Evolutionary conservation across 2,113 vertebrate species (phyloP).

Genomic region (Cololabis saira): DNA sequence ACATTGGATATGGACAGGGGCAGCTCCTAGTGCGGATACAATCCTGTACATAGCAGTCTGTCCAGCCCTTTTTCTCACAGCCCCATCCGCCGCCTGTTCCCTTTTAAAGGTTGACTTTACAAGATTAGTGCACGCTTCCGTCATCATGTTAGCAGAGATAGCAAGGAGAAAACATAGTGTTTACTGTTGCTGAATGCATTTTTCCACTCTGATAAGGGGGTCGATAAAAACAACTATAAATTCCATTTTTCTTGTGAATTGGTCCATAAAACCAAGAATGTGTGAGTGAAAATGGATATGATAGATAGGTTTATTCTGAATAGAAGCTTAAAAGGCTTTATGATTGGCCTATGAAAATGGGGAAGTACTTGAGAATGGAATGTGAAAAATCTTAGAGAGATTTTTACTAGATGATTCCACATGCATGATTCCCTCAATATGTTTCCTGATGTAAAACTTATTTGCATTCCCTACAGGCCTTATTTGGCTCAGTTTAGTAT

Average conservation of each 20-base stretch:
- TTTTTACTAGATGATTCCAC: slow-evolving; percentile 56
- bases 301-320: slow-evolving; percentile 54
- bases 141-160: slow-evolving; percentile 79
- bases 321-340: slow-evolving; percentile 41
- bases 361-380: slow-evolving; percentile 50
- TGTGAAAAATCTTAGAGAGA: slow-evolving; percentile 31
- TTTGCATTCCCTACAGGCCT: slow-evolving; percentile 53
- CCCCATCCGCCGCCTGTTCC: slow-evolving; percentile 55
- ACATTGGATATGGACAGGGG: slow-evolving; percentile 92
- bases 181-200: slow-evolving; percentile 77
- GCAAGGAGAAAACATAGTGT: slow-evolving; percentile 70
- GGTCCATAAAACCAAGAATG: slow-evolving; percentile 38
- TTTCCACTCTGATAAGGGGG: slow-evolving; percentile 65
- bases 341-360: slow-evolving; percentile 39
- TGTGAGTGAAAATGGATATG: slow-evolving; percentile 41
- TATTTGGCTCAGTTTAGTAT: slow-evolving; percentile 68
- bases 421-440: slow-evolving; percentile 34
- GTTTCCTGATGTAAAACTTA: slow-evolving; percentile 52
- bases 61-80: slow-evolving; percentile 60
- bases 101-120: slow-evolving; percentile 83
- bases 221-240: slow-evolving; percentile 75
- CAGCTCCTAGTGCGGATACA: slow-evolving; percentile 81
- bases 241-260: slow-evolving; percentile 53
- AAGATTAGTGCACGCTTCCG: slow-evolving; percentile 84
- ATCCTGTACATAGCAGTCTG: slow-evolving; percentile 75